Evolutionary conservation across 2,797 vertebrate species (phyloP), one percentile per base, ranked within the genome.

Genomic region (Spinibarbus caldwelli): DNA sequence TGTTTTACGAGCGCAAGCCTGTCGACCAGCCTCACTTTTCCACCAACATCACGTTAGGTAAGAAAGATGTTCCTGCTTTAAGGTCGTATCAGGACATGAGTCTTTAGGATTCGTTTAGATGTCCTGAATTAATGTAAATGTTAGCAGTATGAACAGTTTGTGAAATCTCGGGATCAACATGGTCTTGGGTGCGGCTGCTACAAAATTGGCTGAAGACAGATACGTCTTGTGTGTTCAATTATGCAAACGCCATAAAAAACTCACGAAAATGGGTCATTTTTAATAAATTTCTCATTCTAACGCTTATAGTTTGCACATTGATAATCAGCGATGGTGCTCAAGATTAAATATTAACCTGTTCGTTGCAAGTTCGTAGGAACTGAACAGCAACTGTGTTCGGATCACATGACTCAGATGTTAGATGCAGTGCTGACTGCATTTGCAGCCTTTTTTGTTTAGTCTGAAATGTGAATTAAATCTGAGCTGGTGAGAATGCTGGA

Each of bases 31-130:
- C 90, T 86, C 92, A 93, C 92, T 86, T 87, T 82, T 87, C 90
- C 92, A 90, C 92, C 93, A 88, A 85, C 93, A 92, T 88, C 93
- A 87, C 92, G 94, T 94, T 93, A 94, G 94, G 95, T 94, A 93
- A 88, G 91, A 49, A 71, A 47, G 15, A 78, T 81, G 84, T 49
- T 62, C 47, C 83, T 62, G 54, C 17, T 43, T 78, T 87, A 86
- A 87, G 83, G 86, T 87, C 84, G 85, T 19, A 52, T 72, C 19
- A 59, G 62, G 81, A 78, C 52, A 17, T 8, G n/a, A 4, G 59
- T 66, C 21, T 75, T 66, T 29, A 54, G 68, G 45, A 29, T 67
- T 52, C 5, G 14, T 79, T 78, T 70, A 54, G 17, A 31, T 66
- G 21, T 52, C 19, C 31, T 23, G 54, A 23, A 23, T 6, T 23